phyloP scores from a whole-genome alignment of 2,797 vertebrate genomes.

The Malacoctenus gilli region DNA sequence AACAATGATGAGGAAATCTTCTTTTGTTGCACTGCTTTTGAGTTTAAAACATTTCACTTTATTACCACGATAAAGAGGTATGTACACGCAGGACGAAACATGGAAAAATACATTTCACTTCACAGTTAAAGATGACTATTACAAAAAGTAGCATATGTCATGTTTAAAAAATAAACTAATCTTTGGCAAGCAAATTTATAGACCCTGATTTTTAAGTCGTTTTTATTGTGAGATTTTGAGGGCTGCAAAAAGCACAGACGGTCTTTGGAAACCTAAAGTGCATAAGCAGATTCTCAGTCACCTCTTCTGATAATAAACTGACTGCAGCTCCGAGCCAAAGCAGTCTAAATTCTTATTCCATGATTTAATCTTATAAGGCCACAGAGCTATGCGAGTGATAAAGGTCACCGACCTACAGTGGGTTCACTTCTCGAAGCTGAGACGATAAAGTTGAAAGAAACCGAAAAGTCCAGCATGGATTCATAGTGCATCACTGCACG shows the following conservation, averaged over 20 bases:
- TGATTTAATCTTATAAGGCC: constrained; percentile 24
- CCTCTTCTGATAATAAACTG: too few species aligned
- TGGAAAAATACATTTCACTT: constrained; percentile 4
- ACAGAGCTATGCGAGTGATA: constrained; percentile 13
- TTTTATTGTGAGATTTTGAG: too few species aligned
- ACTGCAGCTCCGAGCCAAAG: constrained; percentile 4
- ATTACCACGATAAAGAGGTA: constrained; percentile 23
- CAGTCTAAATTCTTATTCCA: not conserved
- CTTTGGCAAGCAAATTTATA: constrained; percentile 29
- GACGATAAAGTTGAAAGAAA: not conserved
- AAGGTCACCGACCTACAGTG: not conserved
- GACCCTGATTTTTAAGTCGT: constrained; percentile 1
- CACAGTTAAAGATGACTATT: not conserved
- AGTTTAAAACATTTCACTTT: constrained; percentile 7
- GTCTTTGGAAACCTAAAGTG: constrained; percentile 17
- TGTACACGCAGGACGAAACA: constrained; percentile 11
- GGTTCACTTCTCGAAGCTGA: constrained; percentile 1
- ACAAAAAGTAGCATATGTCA: constrained; percentile 20
- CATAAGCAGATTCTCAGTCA: too few species aligned
- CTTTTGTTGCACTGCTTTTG: not conserved
- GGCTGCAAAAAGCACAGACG: not conserved
- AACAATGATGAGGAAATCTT: not conserved
- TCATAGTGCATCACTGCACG: too few species aligned
- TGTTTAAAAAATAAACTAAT: constrained; percentile 7
- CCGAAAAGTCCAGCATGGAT: not conserved